Evolutionary conservation across 2,113 vertebrate species (phyloP).

Genomic region (Gorsachius goisagi): DNA sequence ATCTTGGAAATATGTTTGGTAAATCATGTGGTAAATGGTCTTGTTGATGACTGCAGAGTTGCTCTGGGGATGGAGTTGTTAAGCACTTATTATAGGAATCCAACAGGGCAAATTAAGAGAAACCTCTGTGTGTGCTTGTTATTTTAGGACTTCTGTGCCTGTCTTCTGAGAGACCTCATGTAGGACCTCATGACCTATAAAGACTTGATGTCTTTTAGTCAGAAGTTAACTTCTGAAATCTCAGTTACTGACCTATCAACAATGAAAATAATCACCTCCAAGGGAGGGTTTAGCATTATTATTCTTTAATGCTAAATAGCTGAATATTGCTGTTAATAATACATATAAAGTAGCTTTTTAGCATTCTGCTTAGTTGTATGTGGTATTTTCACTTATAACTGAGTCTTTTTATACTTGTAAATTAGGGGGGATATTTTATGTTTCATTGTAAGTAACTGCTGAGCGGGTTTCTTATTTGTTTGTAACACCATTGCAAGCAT

Average conservation of each 20-base stretch:
- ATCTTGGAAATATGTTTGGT: slow-evolving; percentile 75
- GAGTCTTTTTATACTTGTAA: slow-evolving; percentile 31
- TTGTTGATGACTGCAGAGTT: slow-evolving; percentile 77
- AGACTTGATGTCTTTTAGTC: slow-evolving; percentile 62
- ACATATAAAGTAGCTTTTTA: slow-evolving; percentile 32
- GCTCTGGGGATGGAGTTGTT: slow-evolving; percentile 75
- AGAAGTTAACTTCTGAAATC: slow-evolving; percentile 57
- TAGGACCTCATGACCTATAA: slow-evolving; percentile 72
- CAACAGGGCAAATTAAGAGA: slow-evolving; percentile 82
- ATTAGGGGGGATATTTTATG: slow-evolving; percentile 28
- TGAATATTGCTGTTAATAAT: slow-evolving; percentile 57
- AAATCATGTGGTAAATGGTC: slow-evolving; percentile 82
- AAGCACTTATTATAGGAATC: slow-evolving; percentile 77
- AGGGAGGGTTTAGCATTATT: slow-evolving; percentile 42
- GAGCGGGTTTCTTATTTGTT: background rate
- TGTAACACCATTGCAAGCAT: background rate
- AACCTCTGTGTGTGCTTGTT: slow-evolving; percentile 73
- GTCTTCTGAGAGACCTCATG: slow-evolving; percentile 57
- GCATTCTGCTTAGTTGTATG: slow-evolving; percentile 2
- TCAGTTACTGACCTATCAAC: slow-evolving; percentile 64
- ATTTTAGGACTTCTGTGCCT: slow-evolving; percentile 72
- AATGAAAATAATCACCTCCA: slow-evolving; percentile 63
- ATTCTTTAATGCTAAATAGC: slow-evolving; percentile 52
- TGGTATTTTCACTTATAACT: slow-evolving; percentile 26
- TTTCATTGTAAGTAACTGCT: slow-evolving; percentile 4